A percentile compares a stretch with the other conserved stretches of the same genome.
phyloP scores from a whole-genome alignment of 2,113 vertebrate species.

The Arizona elegans region DNA sequence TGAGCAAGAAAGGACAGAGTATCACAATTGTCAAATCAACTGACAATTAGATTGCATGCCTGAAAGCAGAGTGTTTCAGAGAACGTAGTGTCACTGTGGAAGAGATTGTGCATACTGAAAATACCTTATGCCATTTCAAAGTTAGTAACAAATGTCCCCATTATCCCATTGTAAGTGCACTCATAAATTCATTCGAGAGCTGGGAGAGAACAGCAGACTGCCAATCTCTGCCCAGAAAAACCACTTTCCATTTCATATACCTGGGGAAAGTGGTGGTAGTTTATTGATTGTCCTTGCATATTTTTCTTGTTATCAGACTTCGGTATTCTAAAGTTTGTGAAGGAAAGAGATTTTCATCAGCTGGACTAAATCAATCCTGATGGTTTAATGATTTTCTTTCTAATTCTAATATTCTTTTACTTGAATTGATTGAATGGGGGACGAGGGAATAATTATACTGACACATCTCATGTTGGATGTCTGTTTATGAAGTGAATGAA shows the following conservation, averaged over 20 bases:
- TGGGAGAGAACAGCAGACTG: background rate
- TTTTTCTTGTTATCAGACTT: background rate
- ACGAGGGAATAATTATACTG: background rate
- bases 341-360: background rate
- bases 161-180: background rate
- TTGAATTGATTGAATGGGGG: background rate
- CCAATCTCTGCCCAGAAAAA: background rate
- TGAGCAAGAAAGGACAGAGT: background rate
- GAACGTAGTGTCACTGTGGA: background rate
- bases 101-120: background rate
- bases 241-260: background rate
- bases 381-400: background rate
- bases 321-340: background rate
- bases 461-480: background rate
- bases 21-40: background rate
- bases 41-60: background rate
- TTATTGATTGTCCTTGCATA: background rate
- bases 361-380: background rate
- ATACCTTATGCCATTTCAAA: background rate
- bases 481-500: background rate
- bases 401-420: background rate
- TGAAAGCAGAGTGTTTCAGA: background rate
- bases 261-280: background rate
- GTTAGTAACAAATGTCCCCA: background rate
- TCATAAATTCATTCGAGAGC: background rate